Conservation (phyloP, 2,888 invertebrate species). For the Drosophila robusta region DNA sequence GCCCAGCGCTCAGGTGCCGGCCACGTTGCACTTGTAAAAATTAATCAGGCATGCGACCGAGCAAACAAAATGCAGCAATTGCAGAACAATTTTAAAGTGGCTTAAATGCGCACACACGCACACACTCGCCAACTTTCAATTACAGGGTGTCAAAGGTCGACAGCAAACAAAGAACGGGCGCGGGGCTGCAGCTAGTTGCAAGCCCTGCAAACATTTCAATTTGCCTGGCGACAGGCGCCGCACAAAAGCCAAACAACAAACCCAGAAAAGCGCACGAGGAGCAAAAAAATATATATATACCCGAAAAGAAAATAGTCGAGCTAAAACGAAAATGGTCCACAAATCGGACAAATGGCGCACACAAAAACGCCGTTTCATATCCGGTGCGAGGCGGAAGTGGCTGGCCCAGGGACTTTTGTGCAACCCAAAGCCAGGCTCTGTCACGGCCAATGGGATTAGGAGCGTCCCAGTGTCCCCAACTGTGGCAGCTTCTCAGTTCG, state of each 20-base stretch:
- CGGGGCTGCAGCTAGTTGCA: constrained; percentile 24
- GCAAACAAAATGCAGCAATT: constrained; percentile 54
- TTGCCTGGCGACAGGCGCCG: constrained; percentile 65
- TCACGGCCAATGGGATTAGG: constrained; percentile 54
- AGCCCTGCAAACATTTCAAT: constrained; percentile 76
- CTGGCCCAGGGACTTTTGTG: constrained; percentile 55
- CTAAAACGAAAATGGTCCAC: constrained; percentile 70
- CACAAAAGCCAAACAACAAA: constrained; percentile 75
- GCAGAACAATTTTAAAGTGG: constrained; percentile 25
- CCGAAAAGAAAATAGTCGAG: constrained; percentile 15
- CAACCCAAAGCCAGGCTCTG: constrained; percentile 52
- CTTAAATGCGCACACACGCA: constrained; percentile 33
- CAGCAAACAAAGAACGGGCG: constrained; percentile 49
- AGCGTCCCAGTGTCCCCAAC: constrained; percentile 19
- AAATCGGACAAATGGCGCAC: constrained; percentile 77
- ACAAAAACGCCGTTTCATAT: constrained; percentile 73
- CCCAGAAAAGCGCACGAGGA: constrained; percentile 33
- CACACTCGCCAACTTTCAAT: constrained; percentile 58
- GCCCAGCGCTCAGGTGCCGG: constrained; percentile 25
- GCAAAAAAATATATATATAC: background rate
- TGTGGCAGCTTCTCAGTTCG: constrained; percentile 17
- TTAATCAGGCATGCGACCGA: constrained; percentile 67
- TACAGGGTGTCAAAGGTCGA: constrained; percentile 78
- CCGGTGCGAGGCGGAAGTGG: constrained; percentile 69
- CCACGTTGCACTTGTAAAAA: constrained; percentile 66